Conservation (phyloP, 2,113 vertebrate species). For the Microcebus lehilahytsara region DNA sequence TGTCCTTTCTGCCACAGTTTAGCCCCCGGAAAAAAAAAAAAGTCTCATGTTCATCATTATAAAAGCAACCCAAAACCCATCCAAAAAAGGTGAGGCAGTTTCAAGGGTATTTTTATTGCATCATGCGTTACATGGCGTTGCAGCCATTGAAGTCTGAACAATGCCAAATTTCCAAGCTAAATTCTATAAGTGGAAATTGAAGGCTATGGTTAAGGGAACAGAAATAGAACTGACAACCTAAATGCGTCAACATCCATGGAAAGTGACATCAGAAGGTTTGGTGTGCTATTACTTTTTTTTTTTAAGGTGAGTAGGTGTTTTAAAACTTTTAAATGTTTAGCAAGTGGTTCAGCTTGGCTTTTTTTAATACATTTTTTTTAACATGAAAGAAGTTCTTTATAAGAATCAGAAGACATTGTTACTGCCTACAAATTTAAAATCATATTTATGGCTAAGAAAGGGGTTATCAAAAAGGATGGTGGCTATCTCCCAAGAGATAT, state of each 20-base stretch:
- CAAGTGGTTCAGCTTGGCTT: conserved; percentile 31
- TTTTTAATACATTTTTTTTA: conserved; percentile 23
- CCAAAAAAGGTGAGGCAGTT: neutral
- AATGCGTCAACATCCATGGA: conserved; percentile 62
- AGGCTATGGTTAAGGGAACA: conserved; percentile 67
- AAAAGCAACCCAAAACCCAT: conserved; percentile 6
- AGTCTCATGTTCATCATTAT: neutral
- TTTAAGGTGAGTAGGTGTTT: conserved; percentile 73
- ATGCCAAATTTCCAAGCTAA: conserved; percentile 60
- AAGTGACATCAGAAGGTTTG: conserved; percentile 63
- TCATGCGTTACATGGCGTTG: conserved; percentile 16
- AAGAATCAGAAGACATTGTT: neutral
- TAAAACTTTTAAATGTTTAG: conserved; percentile 64
- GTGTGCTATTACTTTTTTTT: conserved; percentile 31
- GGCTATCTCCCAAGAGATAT: neutral
- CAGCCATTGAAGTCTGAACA: conserved; percentile 56
- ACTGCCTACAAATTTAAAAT: neutral
- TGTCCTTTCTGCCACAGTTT: neutral
- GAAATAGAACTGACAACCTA: conserved; percentile 72
- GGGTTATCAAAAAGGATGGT: neutral
- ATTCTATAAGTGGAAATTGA: conserved; percentile 49
- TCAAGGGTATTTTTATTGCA: conserved; percentile 58
- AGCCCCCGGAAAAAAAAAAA: neutral
- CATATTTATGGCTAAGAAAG: neutral
- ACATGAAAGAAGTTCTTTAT: conserved; percentile 2